phyloP scores from a whole-genome alignment of 1,140 invertebrate species.

The Listronotus oregonensis region DNA sequence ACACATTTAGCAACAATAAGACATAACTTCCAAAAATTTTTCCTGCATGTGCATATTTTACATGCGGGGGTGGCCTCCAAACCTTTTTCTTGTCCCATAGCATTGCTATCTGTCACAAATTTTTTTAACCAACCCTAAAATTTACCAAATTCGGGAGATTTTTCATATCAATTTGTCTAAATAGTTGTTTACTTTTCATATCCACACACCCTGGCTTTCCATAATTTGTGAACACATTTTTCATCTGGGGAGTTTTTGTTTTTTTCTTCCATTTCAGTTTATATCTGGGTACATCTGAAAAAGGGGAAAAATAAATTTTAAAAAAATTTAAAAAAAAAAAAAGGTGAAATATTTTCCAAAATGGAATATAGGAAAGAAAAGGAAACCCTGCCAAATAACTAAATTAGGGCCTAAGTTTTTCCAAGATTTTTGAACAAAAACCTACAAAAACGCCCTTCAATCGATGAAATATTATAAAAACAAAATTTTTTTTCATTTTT shows the following conservation, averaged over 20 bases:
- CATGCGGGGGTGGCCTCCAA: slow-evolving; percentile 90
- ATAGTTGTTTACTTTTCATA: slow-evolving; percentile 92
- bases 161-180: slow-evolving; percentile 86
- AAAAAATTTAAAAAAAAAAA: background rate
- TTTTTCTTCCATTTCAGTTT: slow-evolving; percentile 77
- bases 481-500: no score
- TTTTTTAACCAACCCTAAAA: slow-evolving; percentile 92
- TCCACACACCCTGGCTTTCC: slow-evolving; percentile 92
- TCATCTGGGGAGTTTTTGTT: slow-evolving; percentile 95
- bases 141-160: slow-evolving; percentile 91
- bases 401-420: no score
- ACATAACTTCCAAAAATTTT: slow-evolving; percentile 88
- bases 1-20: slow-evolving; percentile 89
- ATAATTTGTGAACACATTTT: slow-evolving; percentile 89
- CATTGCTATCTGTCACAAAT: slow-evolving; percentile 94
- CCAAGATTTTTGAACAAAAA: no score
- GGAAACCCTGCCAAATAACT: no score
- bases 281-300: background rate
- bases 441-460: no score
- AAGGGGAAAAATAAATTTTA: background rate
- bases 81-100: slow-evolving; percentile 93
- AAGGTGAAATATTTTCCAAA: slow-evolving; percentile 12
- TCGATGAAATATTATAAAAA: no score
- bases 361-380: background rate
- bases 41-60: slow-evolving; percentile 81